Conservation (phyloP, 1,140 invertebrate genomes). For the Chionoecetes opilio region DNA sequence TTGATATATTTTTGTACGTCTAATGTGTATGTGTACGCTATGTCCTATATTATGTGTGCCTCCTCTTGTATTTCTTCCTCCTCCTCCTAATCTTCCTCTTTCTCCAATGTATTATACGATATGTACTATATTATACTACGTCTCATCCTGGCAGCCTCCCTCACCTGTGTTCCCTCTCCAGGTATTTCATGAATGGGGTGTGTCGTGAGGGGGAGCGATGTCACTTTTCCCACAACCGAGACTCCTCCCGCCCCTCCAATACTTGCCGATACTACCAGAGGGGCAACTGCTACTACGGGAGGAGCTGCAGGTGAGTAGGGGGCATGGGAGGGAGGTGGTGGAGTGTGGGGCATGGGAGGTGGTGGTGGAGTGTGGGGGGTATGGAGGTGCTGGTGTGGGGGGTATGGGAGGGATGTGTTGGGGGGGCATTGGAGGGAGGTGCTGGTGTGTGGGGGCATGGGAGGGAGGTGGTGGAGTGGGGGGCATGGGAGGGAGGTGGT, state of each 20-base stretch:
- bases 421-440: neutral
- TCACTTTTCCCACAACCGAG: constrained; percentile 69
- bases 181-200: constrained; percentile 76
- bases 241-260: constrained; percentile 66
- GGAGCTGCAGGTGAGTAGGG: constrained; percentile 59
- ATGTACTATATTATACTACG: no score
- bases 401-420: neutral
- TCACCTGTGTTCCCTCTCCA: constrained; percentile 37
- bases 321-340: neutral
- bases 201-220: constrained; percentile 75
- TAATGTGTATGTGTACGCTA: no score
- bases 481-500: no score
- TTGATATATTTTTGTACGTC: no score
- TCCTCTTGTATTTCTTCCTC: no score
- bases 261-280: constrained; percentile 70
- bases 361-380: neutral
- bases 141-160: no score
- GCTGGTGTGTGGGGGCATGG: no score
- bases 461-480: no score
- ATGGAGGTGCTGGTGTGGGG: neutral
- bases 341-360: neutral
- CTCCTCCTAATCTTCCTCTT: no score
- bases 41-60: no score
- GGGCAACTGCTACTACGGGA: constrained; percentile 69
- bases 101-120: no score